phyloP scores from a whole-genome alignment of 1,140 invertebrate species.

The Brachionus sp. region DNA sequence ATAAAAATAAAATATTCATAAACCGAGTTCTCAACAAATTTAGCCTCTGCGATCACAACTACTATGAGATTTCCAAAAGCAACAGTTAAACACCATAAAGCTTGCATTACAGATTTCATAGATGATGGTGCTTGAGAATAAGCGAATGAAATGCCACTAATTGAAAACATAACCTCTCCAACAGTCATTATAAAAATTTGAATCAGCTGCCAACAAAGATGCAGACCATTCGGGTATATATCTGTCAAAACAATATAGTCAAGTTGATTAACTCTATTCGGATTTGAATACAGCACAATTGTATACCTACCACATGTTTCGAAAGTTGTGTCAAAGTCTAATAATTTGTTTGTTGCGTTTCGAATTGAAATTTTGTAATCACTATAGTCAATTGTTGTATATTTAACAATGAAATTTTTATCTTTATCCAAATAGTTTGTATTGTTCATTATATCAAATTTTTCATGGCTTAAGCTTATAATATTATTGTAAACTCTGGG shows the following conservation, averaged over 20 bases:
- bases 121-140: slow-evolving; percentile 76
- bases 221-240: slow-evolving; percentile 58
- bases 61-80: slow-evolving; percentile 86
- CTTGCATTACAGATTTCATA: slow-evolving; percentile 87
- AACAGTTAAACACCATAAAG: slow-evolving; percentile 80
- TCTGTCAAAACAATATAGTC: slow-evolving; percentile 20
- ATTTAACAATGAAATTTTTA: background rate
- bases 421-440: background rate
- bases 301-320: slow-evolving; percentile 34
- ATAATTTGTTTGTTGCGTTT: background rate
- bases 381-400: slow-evolving; percentile 3
- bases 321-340: background rate
- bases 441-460: background rate
- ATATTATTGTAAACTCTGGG: background rate
- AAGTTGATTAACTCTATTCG: background rate
- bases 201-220: slow-evolving; percentile 77
- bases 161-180: slow-evolving; percentile 80
- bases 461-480: background rate
- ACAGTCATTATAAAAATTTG: slow-evolving; percentile 81
- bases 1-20: slow-evolving; percentile 82
- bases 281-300: slow-evolving; percentile 25
- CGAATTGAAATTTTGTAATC: background rate
- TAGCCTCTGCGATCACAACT: slow-evolving; percentile 73
- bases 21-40: slow-evolving; percentile 52
- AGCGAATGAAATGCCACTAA: slow-evolving; percentile 85